Percentiles rank a stretch among this genome's conserved stretches.
phyloP scores from a whole-genome alignment of 1,140 invertebrate genomes.

The Drosophila ohnishii region DNA sequence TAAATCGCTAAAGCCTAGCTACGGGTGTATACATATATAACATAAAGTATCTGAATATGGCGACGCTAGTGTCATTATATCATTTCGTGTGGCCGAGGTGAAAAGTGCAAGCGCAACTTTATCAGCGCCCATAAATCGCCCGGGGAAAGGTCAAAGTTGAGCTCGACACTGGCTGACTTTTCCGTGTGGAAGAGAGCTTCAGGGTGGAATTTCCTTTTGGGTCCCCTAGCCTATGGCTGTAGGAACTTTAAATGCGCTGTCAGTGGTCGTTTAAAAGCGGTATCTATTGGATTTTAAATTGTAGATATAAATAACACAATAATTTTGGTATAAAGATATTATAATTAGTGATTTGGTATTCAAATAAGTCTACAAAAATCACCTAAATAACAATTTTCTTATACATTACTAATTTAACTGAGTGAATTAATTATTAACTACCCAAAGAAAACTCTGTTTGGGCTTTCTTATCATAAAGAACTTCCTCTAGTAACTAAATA shows the following conservation, averaged over 20 bases:
- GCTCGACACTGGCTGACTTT: slow-evolving; percentile 3
- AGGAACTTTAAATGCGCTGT: slow-evolving; percentile 20
- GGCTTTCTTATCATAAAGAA: neutral
- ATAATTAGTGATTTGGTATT: neutral
- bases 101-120: slow-evolving; percentile 53
- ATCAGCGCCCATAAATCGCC: slow-evolving; percentile 55
- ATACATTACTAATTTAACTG: neutral
- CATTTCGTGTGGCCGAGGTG: slow-evolving; percentile 35
- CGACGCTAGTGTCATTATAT: slow-evolving; percentile 45
- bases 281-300: neutral
- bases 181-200: slow-evolving; percentile 5
- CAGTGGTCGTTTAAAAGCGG: neutral
- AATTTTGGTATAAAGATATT: neutral
- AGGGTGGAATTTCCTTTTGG: neutral
- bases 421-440: neutral
- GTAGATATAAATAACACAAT: neutral
- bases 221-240: neutral
- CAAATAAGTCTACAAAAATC: neutral
- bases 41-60: slow-evolving; percentile 28
- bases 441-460: neutral
- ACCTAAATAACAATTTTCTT: neutral
- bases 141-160: slow-evolving; percentile 55
- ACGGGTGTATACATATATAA: neutral
- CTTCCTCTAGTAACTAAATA: neutral
- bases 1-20: slow-evolving; percentile 29